Evolutionary conservation across 2,797 vertebrate genomes (phyloP).

Genomic region (Cheirogaleus major): DNA sequence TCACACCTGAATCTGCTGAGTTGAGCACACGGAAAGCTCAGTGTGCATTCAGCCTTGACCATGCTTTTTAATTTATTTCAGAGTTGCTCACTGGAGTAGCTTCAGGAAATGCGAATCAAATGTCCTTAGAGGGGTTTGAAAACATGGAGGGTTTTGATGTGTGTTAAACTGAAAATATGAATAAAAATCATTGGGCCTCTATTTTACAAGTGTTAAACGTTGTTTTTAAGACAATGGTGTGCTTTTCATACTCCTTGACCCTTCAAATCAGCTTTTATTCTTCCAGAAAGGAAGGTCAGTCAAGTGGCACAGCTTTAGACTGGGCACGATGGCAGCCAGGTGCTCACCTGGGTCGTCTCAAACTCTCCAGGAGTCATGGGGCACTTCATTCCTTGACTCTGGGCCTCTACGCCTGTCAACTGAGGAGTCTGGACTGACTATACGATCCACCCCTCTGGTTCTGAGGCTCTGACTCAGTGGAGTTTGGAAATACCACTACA

Average conservation of each 20-base stretch:
- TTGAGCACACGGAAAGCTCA: constrained; percentile 67
- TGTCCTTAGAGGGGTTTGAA: background rate
- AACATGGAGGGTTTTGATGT: background rate
- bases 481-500: background rate
- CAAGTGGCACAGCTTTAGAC: background rate
- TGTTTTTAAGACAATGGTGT: background rate
- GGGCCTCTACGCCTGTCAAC: background rate
- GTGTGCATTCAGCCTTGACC: constrained; percentile 77
- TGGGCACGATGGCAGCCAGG: background rate
- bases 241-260: background rate
- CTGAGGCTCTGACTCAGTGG: background rate
- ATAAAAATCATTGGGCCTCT: background rate
- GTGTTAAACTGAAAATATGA: background rate
- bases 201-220: background rate
- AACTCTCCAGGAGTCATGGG: background rate
- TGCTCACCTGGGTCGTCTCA: background rate
- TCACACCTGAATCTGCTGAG: constrained; percentile 77
- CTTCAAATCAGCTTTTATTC: background rate
- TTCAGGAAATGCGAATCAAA: constrained; percentile 66
- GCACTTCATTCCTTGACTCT: background rate
- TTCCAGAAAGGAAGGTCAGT: background rate
- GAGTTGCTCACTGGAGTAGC: constrained; percentile 31
- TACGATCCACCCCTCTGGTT: background rate
- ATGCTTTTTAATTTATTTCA: constrained; percentile 48
- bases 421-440: background rate